Percentiles rank a stretch among this genome's conserved stretches.
These are phyloP conservation scores for Cichlasoma orientale DNA, from an alignment of 2,797 vertebrate species.

Conservation along the genomic window DNA sequence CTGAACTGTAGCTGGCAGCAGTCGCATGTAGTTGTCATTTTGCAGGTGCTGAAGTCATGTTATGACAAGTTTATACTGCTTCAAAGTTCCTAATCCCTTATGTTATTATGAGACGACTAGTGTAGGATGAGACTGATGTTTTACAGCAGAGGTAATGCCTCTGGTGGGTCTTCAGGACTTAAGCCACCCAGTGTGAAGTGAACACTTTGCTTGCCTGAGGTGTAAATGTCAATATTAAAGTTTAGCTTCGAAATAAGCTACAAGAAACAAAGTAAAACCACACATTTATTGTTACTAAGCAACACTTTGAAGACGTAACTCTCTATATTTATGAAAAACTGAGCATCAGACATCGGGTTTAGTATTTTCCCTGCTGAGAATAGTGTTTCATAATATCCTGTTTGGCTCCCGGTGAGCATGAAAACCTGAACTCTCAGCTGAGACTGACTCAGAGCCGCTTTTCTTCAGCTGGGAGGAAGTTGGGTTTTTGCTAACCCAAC, in stretches of 20 bases:
- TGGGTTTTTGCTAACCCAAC: constrained; percentile 28
- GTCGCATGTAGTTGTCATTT: constrained; percentile 11
- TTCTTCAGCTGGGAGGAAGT: constrained; percentile 55
- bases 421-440: neutral
- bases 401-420: neutral
- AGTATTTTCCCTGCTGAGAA: neutral
- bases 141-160: constrained; percentile 8
- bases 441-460: neutral
- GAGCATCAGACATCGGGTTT: neutral
- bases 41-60: constrained; percentile 48
- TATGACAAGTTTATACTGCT: constrained; percentile 34
- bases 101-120: constrained; percentile 7
- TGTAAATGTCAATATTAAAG: neutral
- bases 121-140: constrained; percentile 30
- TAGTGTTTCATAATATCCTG: neutral
- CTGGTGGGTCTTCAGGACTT: neutral
- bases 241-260: neutral
- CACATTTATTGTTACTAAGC: neutral
- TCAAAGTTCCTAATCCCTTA: constrained; percentile 25
- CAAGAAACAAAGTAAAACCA: neutral
- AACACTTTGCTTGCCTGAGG: neutral
- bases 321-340: neutral
- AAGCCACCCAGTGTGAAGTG: constrained; percentile 15
- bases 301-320: neutral
- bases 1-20: neutral